Percentiles rank a stretch among this genome's conserved stretches.
These are phyloP conservation scores for Gadopsis marmoratus DNA, from an alignment of 2,797 vertebrate genomes.

Conservation along the genomic window DNA sequence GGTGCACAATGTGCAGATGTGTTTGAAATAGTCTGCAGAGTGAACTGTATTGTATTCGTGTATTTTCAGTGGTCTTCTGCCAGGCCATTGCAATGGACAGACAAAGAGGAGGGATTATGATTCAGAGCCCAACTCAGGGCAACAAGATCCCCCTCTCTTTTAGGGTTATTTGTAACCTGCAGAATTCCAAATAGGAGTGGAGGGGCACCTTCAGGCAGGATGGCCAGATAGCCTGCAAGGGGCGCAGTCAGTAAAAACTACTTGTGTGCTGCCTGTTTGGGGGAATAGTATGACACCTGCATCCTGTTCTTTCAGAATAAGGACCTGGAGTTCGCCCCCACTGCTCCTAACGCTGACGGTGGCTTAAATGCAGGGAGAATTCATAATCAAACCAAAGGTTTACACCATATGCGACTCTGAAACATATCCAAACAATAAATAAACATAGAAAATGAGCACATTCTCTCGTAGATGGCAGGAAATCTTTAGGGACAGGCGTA, in stretches of 20 bases:
- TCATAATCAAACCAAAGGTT: no score
- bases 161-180: not conserved
- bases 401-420: not conserved
- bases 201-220: not conserved
- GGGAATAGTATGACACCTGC: not conserved
- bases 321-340: no score
- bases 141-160: not conserved
- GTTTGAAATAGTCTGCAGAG: not conserved
- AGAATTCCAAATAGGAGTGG: not conserved
- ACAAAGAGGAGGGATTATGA: constrained; percentile 9
- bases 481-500: not conserved
- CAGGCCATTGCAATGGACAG: not conserved
- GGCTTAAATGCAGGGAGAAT: no score
- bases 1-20: not conserved
- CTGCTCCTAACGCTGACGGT: not conserved
- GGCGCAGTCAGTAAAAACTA: not conserved
- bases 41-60: not conserved
- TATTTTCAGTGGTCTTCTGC: constrained; percentile 12
- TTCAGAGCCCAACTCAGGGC: not conserved
- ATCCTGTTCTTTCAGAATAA: not conserved
- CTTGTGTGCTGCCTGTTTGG: not conserved
- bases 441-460: not conserved
- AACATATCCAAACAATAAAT: not conserved
- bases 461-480: not conserved
- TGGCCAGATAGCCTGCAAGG: not conserved